Evolutionary conservation across 2,797 vertebrate genomes (phyloP), one percentile per base, ranked within the genome.

Genomic region (Enteromius viviparus): DNA sequence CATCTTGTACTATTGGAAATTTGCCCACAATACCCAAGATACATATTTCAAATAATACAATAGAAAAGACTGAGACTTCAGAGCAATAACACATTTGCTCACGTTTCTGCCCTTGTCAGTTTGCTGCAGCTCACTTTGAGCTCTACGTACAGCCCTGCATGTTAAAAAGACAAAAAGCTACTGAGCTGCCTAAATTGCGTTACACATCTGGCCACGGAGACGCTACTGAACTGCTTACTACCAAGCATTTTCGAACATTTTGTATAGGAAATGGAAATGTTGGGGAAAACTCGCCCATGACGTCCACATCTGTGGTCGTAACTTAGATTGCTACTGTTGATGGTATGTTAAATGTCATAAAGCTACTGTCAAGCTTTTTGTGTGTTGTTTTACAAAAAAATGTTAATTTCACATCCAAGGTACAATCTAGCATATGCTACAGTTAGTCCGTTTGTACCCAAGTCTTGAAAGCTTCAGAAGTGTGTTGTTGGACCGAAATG

Each of bases 151-250:
- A 79, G n/a, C 70, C 51, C 55, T 76, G 85, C 85, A 88, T 88
- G 85, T 82, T 78, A 80, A 49, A 68, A 82, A 85, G 70, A 60
- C 68, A 78, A 53, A 70, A 87, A 82, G 87, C 87, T 87, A 82
- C 51, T 45, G 83, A 85, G 84, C 85, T 87, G 84, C 87, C 87
- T 83, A 76, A 70, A 64, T 76, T 77, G 78, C 68, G 15, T 45
- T 80, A 45, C 49, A 76, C 62, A 68, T 83, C 69, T 49, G 62
- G 69, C 62, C 64, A 47, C 55, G 78, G 78, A 76, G 65, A 76
- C 37, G 10, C 53, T 40, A 29, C 51, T 42, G n/a, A 69, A 69
- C 34, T 80, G 78, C 78, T 80, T 69, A 80, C 34, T 42, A 53
- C 66, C 37, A 49, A 70, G 66, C 66, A 37, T 55, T 77, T 51